Evolutionary conservation across 2,797 vertebrate genomes (phyloP), one percentile per base, ranked within the genome.

Genomic region (Carcharodon carcharias): DNA sequence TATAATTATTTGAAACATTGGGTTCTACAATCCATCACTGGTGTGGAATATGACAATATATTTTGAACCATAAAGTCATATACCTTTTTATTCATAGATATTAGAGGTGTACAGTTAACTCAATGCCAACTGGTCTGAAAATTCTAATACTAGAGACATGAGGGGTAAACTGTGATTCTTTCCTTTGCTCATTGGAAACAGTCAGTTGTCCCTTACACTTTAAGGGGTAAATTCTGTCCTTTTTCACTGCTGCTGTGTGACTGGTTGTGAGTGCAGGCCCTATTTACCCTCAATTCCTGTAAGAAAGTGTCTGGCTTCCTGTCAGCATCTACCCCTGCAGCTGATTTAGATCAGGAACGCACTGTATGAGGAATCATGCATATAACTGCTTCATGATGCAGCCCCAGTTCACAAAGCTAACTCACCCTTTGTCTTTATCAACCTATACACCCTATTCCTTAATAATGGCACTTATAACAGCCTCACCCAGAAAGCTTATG

Each of bases 11-110:
- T 21, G 23, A 93, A 65, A 63, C n/a, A 67, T 93, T 65, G 61
- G 9, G n/a, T 93, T 65, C 87, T 26, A 67, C 21, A 28, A 93
- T 45, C 40, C 63, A 93, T 67, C n/a, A 45, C n/a, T 45, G n/a
- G n/a, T 67, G 61, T 93, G 61, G 40, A 93, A 67, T 67, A 93
- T 93, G n/a, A 35, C 40, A 67, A 93, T 65, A 65, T 93, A 93
- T 93, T 93, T 93, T 93, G 61, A 93, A 93, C 63, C 21, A 93
- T 93, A 93, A 67, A 65, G 23, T 93, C n/a, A 93, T 26, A 45
- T 45, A 93, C 63, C 67, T 93, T 67, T 93, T 63, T 67, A 93
- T 28, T 45, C n/a, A 67, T 93, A 45, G n/a, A 45, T 67, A 45
- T n/a, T 67, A 45, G 61, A 93, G 63, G 21, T 67, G 63, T 93